phyloP scores from a whole-genome alignment of 2,797 vertebrate genomes.

The Pseudochaenichthys georgianus region DNA sequence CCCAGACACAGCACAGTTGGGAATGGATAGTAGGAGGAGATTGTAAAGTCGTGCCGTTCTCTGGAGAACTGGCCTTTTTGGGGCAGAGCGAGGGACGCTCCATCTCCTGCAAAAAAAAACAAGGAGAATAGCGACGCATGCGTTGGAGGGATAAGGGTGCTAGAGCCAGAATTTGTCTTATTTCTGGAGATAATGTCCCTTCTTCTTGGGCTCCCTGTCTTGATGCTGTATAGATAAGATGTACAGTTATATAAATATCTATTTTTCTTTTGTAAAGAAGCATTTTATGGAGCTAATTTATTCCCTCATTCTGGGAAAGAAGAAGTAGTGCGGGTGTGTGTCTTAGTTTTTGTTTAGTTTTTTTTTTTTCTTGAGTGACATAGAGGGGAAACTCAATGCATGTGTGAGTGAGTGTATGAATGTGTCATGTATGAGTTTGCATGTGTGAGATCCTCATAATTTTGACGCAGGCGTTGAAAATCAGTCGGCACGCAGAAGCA shows the following conservation, averaged over 20 bases:
- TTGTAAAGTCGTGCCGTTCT: not conserved
- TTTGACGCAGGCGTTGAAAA: conserved; percentile 70
- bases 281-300: conserved; percentile 83
- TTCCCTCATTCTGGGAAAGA: conserved; percentile 81
- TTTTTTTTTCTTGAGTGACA: conserved; percentile 40
- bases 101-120: conserved; percentile 40
- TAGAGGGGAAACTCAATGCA: conserved; percentile 30
- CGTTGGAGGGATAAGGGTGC: conserved; percentile 72
- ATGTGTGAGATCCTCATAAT: conserved; percentile 64
- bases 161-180: conserved; percentile 71
- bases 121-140: conserved; percentile 42
- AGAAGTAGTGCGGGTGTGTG: conserved; percentile 59
- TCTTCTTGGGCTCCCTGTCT: conserved; percentile 72
- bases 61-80: conserved; percentile 26
- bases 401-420: conserved; percentile 20
- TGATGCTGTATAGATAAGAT: conserved; percentile 77
- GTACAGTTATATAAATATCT: conserved; percentile 83
- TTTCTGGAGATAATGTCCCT: conserved; percentile 77
- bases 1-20: conserved; percentile 6
- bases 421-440: conserved; percentile 33
- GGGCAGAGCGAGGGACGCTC: conserved; percentile 45
- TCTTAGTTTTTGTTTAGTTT: conserved; percentile 58
- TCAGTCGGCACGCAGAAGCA: conserved; percentile 75
- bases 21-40: not conserved
- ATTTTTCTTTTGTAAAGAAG: conserved; percentile 91